Conservation (phyloP, 2,797 vertebrate species). For the Catharus ustulatus region DNA sequence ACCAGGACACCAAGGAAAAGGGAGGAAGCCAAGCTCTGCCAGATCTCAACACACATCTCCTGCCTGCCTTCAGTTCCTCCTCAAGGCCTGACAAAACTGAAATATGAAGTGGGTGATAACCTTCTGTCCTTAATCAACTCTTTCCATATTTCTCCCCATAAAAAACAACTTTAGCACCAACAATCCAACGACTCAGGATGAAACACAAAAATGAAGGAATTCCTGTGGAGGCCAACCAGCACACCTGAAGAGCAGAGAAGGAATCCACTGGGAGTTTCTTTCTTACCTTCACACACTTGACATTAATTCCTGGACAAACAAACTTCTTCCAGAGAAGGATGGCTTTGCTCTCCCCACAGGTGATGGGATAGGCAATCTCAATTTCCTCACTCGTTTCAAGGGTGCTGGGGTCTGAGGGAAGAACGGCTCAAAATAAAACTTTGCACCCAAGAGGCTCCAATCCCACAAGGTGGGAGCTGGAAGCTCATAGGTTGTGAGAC, state of each 20-base stretch:
- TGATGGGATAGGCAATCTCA: conserved; percentile 94
- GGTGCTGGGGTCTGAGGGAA: conserved; percentile 75
- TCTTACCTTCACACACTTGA: conserved; percentile 96
- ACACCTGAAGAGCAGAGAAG: neutral
- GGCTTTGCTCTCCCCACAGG: conserved; percentile 96
- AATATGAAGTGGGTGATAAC: neutral
- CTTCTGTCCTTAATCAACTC: neutral
- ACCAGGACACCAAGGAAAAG: neutral
- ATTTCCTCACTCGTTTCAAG: conserved; percentile 83
- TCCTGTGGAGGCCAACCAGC: neutral
- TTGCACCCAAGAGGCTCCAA: neutral
- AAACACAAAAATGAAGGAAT: neutral
- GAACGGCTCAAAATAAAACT: neutral
- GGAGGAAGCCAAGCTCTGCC: neutral
- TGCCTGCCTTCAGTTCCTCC: neutral
- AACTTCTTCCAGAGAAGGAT: conserved; percentile 96
- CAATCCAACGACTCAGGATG: neutral
- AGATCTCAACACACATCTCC: neutral
- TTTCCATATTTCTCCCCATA: neutral
- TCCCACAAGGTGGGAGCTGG: neutral
- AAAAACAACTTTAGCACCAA: neutral
- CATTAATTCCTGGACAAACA: conserved; percentile 98
- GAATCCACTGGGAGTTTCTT: neutral
- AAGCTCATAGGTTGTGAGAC: neutral
- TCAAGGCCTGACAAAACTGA: neutral